Base-by-base conservation (phyloP, 1,140 invertebrate species). In the Musca domestica region DNA sequence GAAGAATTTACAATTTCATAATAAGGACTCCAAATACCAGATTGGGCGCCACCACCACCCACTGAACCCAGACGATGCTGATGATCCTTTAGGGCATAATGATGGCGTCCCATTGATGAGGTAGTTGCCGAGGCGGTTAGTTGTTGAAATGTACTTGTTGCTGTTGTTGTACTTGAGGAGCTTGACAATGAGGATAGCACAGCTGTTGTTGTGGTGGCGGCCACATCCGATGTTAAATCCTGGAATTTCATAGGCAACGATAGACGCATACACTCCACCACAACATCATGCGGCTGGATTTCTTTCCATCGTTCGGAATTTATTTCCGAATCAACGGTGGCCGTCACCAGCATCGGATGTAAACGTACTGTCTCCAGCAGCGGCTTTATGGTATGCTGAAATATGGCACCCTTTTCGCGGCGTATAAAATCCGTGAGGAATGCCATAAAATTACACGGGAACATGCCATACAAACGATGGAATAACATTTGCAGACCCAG, bases 401-500 rank as follows among this genome's bases (percentile, higher is more conserved):
- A 95, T 65, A 91, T 87, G 25, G 84, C 78, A 9, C 85, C 81
- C 69, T 89, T 88, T 74, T 92, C 90, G 69, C 86, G 86, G 70
- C 76, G 84, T 69, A 86, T 84, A 82, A 92, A 95, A 72, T 92
- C 88, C 69, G 85, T 84, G 47, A 97, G 82, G 81, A 91, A 95
- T 47, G 88, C 87, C 15, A 96, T 79, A 81, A 97, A 95, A 80
- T 92, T 94, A 81, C 92, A 94, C 1, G 95, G 95, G 84, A 92
- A 97, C 91, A 97, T 95, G 27, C 93, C 94, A 81, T 97, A 98
- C 1, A 97, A 85, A 58, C 93, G 89, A 80, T 95, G 91, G 83
- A 97, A 96, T 6, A 97, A 85, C 70, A 90, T 89, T 79, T 94
- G 93, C 68, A 95, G 81, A 17, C 91, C 91, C 67, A 95, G 87